Evolutionary conservation across 1,140 invertebrate species (phyloP), one percentile per base, ranked within the genome.

Genomic region (Streblospio benedicti): DNA sequence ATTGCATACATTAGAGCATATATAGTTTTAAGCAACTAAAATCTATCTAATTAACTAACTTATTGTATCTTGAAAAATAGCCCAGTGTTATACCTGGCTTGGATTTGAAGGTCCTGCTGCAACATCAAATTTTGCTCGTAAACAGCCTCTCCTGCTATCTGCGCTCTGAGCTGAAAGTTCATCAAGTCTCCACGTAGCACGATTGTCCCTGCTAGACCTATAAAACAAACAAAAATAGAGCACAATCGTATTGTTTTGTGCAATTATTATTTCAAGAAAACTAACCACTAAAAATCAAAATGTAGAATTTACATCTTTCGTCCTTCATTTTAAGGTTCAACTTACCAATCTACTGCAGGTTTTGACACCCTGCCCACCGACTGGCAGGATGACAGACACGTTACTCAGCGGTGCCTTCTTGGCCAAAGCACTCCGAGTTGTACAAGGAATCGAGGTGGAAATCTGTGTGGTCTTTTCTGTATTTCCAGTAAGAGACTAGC

Each of bases 401-500:
- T 95, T 95, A 28, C 92, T 80, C 43, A 97, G 73, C 1, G 93
- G 88, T 47, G 88, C 88, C 1, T 90, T 84, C 9, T 83, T 85
- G 63, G 85, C 86, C 89, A 94, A 92, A 27, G 91, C 89, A 72
- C 89, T 86, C 67, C 87, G n/a, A 85, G 75, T 95, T 95, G 77
- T 93, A 96, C 75, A 93, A 92, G 75, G 95, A 97, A 80, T 97
- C 93, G 47, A 97, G 81, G 66, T 91, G 88, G 43, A 95, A 81
- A 78, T 95, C 91, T 4, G 93, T 95, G 68, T 90, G 87, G 47
- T 83, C 82, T 12, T 82, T 76, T 71, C 93, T 90, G 77, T 91
- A 95, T 75, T 97, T 97, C 92, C 93, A 97, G 78, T 96, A 95
- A 30, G 90, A 85, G 4, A 95, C 92, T 61, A 97, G 77, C 77